Percentiles rank a stretch among this genome's conserved stretches.
phyloP scores from a whole-genome alignment of 2,113 vertebrate genomes.

The Lontra canadensis region DNA sequence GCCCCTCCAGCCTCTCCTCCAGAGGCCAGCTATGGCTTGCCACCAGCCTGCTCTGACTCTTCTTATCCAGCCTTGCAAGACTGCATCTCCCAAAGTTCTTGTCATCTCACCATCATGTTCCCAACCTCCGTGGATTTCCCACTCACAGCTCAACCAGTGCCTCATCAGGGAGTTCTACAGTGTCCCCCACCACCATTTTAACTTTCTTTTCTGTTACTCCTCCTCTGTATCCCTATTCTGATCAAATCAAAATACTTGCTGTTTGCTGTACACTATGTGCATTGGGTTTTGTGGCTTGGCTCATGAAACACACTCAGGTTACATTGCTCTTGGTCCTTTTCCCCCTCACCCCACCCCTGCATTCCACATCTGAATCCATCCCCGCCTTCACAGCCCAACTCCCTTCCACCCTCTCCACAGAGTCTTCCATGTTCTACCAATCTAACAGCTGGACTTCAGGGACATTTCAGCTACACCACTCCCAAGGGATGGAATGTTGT shows the following conservation, averaged over 20 bases:
- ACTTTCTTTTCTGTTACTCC: neutral
- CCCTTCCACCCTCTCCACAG: accelerated
- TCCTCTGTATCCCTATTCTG: neutral
- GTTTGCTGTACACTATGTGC: no score
- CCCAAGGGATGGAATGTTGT: neutral
- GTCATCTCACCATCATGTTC: neutral
- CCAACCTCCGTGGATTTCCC: neutral
- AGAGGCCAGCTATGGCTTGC: no score
- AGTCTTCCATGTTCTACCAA: neutral
- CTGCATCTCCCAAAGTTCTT: neutral
- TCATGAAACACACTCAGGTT: neutral
- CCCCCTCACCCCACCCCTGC: neutral
- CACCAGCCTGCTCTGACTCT: neutral
- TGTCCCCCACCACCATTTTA: neutral
- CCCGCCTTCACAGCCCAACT: no score
- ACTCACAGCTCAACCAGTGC: neutral
- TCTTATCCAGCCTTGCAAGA: neutral
- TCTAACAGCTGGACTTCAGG: neutral
- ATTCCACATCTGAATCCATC: neutral
- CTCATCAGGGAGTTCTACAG: neutral
- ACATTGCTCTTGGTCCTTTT: neutral
- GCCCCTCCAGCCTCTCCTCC: neutral
- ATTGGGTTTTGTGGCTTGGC: neutral
- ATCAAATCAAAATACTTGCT: neutral
- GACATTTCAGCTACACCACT: neutral